Evolutionary conservation across 2,113 vertebrate species (phyloP).

Genomic region (Pungitius pungitius): DNA sequence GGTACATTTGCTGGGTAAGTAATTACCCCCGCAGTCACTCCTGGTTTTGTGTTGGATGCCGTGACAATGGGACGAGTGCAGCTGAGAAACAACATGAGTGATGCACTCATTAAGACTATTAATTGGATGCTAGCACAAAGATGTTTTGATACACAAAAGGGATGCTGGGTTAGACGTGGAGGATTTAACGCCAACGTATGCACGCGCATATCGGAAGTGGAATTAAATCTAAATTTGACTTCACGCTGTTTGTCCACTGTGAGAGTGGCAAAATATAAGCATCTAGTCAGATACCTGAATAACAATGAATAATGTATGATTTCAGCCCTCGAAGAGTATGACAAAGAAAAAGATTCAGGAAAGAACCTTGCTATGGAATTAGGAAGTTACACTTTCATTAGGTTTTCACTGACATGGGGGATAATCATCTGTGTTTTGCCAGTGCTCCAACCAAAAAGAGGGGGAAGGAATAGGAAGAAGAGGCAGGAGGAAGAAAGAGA

Average conservation of each 20-base stretch:
- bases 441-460: conserved; percentile 92
- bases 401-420: conserved; percentile 89
- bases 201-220: conserved; percentile 37
- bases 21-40: conserved; percentile 80
- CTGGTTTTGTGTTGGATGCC: conserved; percentile 72
- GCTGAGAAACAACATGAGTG: conserved; percentile 72
- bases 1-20: conserved; percentile 78
- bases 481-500: conserved; percentile 79
- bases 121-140: conserved; percentile 75
- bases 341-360: conserved; percentile 75
- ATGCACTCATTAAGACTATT: conserved; percentile 80
- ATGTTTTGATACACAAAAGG: conserved; percentile 68
- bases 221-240: conserved; percentile 41
- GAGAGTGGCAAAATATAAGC: conserved; percentile 24
- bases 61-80: conserved; percentile 71
- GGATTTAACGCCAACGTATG: conserved; percentile 54
- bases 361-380: conserved; percentile 85
- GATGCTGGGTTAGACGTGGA: conserved; percentile 28
- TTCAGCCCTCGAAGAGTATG: conserved; percentile 73
- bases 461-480: conserved; percentile 55
- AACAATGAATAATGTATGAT: conserved; percentile 50
- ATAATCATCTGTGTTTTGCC: conserved; percentile 97
- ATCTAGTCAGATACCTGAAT: conserved; percentile 29
- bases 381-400: conserved; percentile 87
- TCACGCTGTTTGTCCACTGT: conserved; percentile 8